A percentile compares a stretch with the other conserved stretches of the same genome.
These are phyloP conservation scores for Zapornia atra DNA, from an alignment of 2,113 vertebrate species.

Conservation along the genomic window DNA sequence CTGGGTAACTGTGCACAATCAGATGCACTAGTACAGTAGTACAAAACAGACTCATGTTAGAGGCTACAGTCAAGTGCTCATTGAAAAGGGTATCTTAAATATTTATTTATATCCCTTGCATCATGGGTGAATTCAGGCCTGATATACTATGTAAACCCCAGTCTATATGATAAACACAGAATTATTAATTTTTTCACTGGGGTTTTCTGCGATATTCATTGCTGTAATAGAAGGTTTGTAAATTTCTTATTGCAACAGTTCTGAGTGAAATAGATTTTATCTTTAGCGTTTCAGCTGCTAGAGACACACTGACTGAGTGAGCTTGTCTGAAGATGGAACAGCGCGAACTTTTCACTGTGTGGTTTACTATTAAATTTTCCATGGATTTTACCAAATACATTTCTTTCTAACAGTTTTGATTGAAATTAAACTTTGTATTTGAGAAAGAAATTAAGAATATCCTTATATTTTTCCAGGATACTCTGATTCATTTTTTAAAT, in stretches of 20 bases:
- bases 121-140: neutral
- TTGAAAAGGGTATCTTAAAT: neutral
- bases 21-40: neutral
- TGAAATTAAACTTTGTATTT: neutral
- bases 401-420: neutral
- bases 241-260: neutral
- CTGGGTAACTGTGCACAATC: neutral
- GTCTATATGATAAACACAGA: neutral
- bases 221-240: neutral
- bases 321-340: neutral
- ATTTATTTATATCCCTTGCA: neutral
- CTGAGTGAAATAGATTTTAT: neutral
- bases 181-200: neutral
- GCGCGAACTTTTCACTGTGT: neutral
- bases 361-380: neutral
- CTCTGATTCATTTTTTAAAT: neutral
- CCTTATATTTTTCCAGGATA: neutral
- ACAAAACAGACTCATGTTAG: neutral
- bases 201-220: neutral
- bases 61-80: neutral
- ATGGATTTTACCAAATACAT: neutral
- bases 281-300: neutral
- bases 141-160: neutral
- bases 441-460: neutral
- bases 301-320: neutral